Evolutionary conservation across 2,113 vertebrate species (phyloP).

Genomic region (Mesocricetus auratus): DNA sequence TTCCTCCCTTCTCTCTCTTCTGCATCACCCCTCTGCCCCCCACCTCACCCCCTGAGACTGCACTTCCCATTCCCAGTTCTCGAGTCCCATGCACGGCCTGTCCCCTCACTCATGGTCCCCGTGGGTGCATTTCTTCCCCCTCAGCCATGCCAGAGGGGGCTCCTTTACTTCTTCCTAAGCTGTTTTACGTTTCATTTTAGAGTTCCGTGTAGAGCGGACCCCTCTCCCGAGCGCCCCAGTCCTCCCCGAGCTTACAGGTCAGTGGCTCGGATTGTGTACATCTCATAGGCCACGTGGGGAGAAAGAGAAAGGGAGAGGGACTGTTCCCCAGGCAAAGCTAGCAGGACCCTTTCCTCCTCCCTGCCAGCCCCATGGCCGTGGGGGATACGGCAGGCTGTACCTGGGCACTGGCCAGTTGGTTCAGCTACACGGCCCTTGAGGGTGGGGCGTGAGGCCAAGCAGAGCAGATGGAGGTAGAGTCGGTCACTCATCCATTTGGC

Average conservation of each 20-base stretch:
- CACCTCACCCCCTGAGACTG: conserved; percentile 13
- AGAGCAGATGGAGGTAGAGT: conserved; percentile 63
- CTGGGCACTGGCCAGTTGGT: conserved; percentile 32
- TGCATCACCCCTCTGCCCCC: background rate
- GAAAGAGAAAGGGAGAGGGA: conserved; percentile 81
- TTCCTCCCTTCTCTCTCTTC: background rate
- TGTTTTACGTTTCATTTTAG: conserved; percentile 97
- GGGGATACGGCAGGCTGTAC: background rate
- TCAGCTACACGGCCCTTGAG: background rate
- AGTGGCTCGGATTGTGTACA: conserved; percentile 90
- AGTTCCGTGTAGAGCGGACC: conserved; percentile 99
- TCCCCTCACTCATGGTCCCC: conserved; percentile 38
- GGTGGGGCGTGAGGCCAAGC: conserved; percentile 53
- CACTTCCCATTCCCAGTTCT: conserved; percentile 34
- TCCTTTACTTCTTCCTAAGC: conserved; percentile 87
- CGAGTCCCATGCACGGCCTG: conserved; percentile 77
- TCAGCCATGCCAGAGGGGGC: conserved; percentile 64
- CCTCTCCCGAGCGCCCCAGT: conserved; percentile 99
- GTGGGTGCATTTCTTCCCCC: conserved; percentile 66
- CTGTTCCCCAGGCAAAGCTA: conserved; percentile 61
- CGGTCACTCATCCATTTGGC: conserved; percentile 57
- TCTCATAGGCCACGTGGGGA: conserved; percentile 90
- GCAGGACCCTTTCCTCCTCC: conserved; percentile 58
- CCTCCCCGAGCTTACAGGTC: conserved; percentile 99
- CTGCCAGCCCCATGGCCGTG: background rate